These are phyloP conservation scores for Parapristionchus giblindavisi DNA, from an alignment of 2,888 invertebrate genomes.

Conservation along the genomic window DNA sequence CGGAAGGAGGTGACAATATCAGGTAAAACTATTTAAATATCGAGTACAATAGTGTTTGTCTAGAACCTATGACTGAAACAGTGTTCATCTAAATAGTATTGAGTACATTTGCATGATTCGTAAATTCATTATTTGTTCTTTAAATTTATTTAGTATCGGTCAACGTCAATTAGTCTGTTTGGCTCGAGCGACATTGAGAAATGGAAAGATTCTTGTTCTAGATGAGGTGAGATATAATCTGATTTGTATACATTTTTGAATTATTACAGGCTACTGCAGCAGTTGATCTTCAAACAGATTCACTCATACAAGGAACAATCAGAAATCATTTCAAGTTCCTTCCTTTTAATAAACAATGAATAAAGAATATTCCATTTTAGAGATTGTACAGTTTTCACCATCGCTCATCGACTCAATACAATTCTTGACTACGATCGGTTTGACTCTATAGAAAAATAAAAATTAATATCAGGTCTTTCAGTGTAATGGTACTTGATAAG, in stretches of 20 bases:
- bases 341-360: not conserved
- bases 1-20: constrained; percentile 61
- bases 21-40: too few relatives aligned
- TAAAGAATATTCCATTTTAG: not conserved
- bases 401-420: constrained; percentile 37
- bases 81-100: too few relatives aligned
- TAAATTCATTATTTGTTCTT: too few relatives aligned
- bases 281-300: constrained; percentile 38
- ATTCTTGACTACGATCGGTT: constrained; percentile 38
- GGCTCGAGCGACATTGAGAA: constrained; percentile 19
- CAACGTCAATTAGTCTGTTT: constrained; percentile 36
- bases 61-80: too few relatives aligned
- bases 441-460: too few relatives aligned
- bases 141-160: constrained; percentile 34
- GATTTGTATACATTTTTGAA: too few relatives aligned
- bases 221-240: constrained; percentile 25
- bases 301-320: constrained; percentile 37
- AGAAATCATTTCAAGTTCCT: constrained; percentile 35
- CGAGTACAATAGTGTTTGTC: too few relatives aligned
- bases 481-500: constrained; percentile 72
- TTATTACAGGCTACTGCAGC: constrained; percentile 36
- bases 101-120: too few relatives aligned
- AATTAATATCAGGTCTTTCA: not conserved
- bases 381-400: constrained; percentile 34
- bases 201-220: constrained; percentile 21